Percentiles rank a stretch among this genome's conserved stretches.
Evolutionary conservation across 2,113 vertebrate genomes (phyloP).

Genomic region (Chamaetylas fuelleborni): DNA sequence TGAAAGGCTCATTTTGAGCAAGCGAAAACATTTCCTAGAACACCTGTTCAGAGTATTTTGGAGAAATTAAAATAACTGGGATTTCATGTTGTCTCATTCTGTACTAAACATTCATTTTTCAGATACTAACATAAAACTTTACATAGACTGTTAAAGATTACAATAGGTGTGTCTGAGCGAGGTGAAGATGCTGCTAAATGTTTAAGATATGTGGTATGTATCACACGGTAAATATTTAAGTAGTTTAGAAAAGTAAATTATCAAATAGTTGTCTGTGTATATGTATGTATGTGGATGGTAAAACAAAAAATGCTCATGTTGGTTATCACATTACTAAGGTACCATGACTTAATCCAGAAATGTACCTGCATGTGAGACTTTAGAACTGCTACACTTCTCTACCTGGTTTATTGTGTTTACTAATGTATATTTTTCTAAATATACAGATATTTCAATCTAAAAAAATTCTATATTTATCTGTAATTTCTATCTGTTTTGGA

Average conservation of each 20-base stretch:
- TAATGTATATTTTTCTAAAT: slow-evolving; percentile 70
- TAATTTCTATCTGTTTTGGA: slow-evolving; percentile 58
- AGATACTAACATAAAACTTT: not conserved
- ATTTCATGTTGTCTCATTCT: not conserved
- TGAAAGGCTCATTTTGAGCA: not conserved
- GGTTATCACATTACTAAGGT: slow-evolving; percentile 29
- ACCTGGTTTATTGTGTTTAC: slow-evolving; percentile 57
- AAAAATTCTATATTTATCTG: slow-evolving; percentile 60
- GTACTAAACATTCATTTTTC: not conserved
- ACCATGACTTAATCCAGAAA: slow-evolving; percentile 37
- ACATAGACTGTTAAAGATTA: not conserved
- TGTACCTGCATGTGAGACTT: slow-evolving; percentile 53
- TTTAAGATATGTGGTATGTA: slow-evolving; percentile 56
- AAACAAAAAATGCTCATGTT: slow-evolving; percentile 32
- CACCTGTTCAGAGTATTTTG: not conserved
- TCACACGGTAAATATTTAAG: slow-evolving; percentile 59
- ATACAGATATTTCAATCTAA: slow-evolving; percentile 59
- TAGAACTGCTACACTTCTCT: slow-evolving; percentile 50
- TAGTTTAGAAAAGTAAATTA: slow-evolving; percentile 64
- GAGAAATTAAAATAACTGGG: not conserved
- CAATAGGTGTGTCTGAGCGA: slow-evolving; percentile 30
- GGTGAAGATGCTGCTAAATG: slow-evolving; percentile 54
- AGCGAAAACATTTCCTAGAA: not conserved
- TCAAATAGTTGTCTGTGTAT: slow-evolving; percentile 57
- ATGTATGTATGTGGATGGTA: slow-evolving; percentile 46